Conservation (phyloP, 2,888 invertebrate species). For the Clunio marinus region DNA sequence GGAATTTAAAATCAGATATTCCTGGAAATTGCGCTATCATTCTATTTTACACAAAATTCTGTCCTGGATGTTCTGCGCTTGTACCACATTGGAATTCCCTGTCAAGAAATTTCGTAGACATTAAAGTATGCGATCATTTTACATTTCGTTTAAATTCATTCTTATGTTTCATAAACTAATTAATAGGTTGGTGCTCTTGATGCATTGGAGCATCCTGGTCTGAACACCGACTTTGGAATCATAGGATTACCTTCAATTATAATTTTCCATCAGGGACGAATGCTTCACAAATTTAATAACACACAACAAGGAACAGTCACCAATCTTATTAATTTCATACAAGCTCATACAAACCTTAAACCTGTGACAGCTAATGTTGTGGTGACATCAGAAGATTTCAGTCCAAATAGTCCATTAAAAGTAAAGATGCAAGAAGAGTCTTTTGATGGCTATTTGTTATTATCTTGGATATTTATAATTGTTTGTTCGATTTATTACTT, state of each 20-base stretch:
- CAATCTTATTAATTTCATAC: conserved; percentile 72
- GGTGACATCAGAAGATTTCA: conserved; percentile 70
- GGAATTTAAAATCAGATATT: conserved; percentile 57
- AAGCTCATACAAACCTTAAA: conserved; percentile 67
- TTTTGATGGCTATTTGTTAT: conserved; percentile 73
- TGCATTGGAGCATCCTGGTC: conserved; percentile 74
- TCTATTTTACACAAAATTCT: conserved; percentile 84
- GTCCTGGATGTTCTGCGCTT: conserved; percentile 84
- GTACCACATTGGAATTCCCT: conserved; percentile 89
- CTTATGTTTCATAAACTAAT: not conserved
- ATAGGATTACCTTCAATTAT: conserved; percentile 85
- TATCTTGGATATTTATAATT: conserved; percentile 82
- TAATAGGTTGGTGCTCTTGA: conserved; percentile 70
- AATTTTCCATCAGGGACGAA: conserved; percentile 83
- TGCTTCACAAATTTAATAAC: conserved; percentile 79
- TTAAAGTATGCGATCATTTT: conserved; percentile 55
- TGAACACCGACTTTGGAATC: conserved; percentile 87
- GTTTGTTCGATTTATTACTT: conserved; percentile 70
- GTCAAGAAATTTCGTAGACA: conserved; percentile 77
- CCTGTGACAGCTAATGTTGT: conserved; percentile 58
- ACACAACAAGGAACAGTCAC: conserved; percentile 70
- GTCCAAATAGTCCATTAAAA: conserved; percentile 75
- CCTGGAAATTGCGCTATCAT: conserved; percentile 70
- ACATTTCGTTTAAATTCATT: not conserved
- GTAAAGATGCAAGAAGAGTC: conserved; percentile 59